phyloP scores from a whole-genome alignment of 2,888 invertebrate species.

The Athalia cordata region DNA sequence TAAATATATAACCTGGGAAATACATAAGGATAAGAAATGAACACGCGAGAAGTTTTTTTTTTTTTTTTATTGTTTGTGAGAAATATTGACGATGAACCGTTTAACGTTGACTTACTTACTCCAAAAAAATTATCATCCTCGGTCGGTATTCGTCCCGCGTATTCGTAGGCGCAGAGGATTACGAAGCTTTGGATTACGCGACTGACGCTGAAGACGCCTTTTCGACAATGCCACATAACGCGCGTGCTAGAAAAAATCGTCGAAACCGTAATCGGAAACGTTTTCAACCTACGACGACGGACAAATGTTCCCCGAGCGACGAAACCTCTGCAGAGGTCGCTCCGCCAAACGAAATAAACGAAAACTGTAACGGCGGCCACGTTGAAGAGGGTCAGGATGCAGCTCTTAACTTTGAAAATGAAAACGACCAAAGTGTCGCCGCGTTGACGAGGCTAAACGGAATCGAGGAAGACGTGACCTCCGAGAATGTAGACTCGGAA shows the following conservation, averaged over 20 bases:
- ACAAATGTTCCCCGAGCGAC: conserved; percentile 22
- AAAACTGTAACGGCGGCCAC: conserved; percentile 39
- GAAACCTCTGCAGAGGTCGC: conserved; percentile 15
- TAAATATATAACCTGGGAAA: neutral
- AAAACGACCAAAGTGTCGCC: conserved; percentile 51
- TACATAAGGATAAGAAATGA: conserved; percentile 27
- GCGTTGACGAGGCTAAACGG: conserved; percentile 50
- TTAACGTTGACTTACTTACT: neutral
- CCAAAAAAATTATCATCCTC: neutral
- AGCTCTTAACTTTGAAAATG: conserved; percentile 48
- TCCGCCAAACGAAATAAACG: conserved; percentile 32
- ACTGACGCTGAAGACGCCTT: conserved; percentile 53
- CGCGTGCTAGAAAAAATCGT: conserved; percentile 62
- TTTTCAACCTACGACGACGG: conserved; percentile 49
- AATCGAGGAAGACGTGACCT: conserved; percentile 41
- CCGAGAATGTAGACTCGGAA: conserved; percentile 40
- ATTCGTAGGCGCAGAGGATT: conserved; percentile 20
- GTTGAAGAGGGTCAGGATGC: conserved; percentile 44
- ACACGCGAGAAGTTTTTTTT: neutral
- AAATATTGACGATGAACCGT: neutral
- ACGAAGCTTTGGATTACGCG: conserved; percentile 60
- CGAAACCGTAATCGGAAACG: conserved; percentile 59
- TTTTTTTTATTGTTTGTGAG: neutral
- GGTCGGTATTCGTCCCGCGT: conserved; percentile 19
- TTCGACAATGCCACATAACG: conserved; percentile 62